Base-by-base conservation (phyloP, 2,888 invertebrate genomes). In the Campopleginae sp. region DNA sequence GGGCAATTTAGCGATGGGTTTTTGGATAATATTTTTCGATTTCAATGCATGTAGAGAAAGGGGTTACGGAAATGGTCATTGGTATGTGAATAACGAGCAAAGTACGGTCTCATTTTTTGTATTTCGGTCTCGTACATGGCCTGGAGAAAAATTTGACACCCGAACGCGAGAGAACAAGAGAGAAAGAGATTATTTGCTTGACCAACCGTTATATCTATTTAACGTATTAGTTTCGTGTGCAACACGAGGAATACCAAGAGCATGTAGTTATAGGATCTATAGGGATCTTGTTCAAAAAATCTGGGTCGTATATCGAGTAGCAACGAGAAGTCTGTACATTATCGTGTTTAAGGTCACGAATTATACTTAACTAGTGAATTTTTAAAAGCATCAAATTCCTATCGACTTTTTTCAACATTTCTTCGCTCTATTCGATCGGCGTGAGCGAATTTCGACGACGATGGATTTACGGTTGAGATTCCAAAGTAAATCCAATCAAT, bases 231-330 rank as follows among this genome's bases (percentile, higher is more conserved):
- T 68, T 44, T 65, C 33, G 65, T 31, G 65, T 54, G 74, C 66
- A 74, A 80, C 48, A 66, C 33, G 54, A 74, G 74, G 23, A 66
- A 74, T 54, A 74, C 46, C 23, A 17, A 65, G 44, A 54, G 17
- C 44, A 68, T 8, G 48, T 74, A 58, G 42, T 76, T 33, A 17
- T 51, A 72, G 46, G 66, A 65, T 42, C 44, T 19, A 23, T 17
- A 51, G 82, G 46, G 58, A 65, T 80, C 82, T 82, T 44, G 23
- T 77, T 76, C 5, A n/a, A 54, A 81, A 75, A 77, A 85, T 78
- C 44, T 85, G 68, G 85, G 82, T 77, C 85, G 70, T 44, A 77
- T 51, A 85, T 82, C 82, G 76, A 76, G 31, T 82, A 61, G 31
- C 79, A 63, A 66, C 17, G 61, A 65, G 58, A 77, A 85, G 68